A percentile compares a stretch with the other conserved stretches of the same genome.
Conservation (phyloP, 2,888 invertebrate species). For the Agonum fuliginosum region DNA sequence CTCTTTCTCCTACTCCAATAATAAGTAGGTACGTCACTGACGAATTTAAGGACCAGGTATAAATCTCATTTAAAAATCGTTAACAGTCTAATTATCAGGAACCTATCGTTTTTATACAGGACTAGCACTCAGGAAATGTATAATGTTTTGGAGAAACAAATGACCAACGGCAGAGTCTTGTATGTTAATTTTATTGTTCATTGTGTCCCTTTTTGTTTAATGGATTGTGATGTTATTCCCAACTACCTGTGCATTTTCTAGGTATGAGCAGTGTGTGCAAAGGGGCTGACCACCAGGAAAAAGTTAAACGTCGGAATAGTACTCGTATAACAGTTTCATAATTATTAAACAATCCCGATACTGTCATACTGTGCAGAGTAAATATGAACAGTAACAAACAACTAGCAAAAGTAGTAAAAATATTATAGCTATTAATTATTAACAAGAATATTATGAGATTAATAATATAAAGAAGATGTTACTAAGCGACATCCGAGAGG, state of each 20-base stretch:
- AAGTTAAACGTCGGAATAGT: not conserved
- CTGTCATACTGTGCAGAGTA: not conserved
- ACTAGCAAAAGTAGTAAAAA: too few species aligned
- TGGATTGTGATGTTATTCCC: conserved; percentile 37
- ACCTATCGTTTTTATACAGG: conserved; percentile 5
- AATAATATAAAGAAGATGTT: too few species aligned
- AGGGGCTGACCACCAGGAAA: conserved; percentile 14
- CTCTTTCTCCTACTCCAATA: not conserved
- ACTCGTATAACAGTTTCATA: not conserved
- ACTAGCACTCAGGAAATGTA: conserved; percentile 11
- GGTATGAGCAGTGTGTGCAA: conserved; percentile 35
- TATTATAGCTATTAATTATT: too few species aligned
- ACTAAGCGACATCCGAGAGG: too few species aligned
- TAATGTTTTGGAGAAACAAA: conserved; percentile 9
- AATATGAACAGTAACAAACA: too few species aligned
- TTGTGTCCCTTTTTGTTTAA: conserved; percentile 53
- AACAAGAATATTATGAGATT: too few species aligned
- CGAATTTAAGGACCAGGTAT: not conserved
- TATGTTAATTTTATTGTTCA: conserved; percentile 58
- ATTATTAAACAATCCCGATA: too few species aligned
- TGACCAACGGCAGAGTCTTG: conserved; percentile 20
- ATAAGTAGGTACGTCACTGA: conserved; percentile 24
- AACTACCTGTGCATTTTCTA: conserved; percentile 14
- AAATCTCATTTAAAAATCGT: conserved; percentile 18
- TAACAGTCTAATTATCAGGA: conserved; percentile 5